Evolutionary conservation across 2,113 vertebrate species (phyloP).

Genomic region (Podarcis raffonei): DNA sequence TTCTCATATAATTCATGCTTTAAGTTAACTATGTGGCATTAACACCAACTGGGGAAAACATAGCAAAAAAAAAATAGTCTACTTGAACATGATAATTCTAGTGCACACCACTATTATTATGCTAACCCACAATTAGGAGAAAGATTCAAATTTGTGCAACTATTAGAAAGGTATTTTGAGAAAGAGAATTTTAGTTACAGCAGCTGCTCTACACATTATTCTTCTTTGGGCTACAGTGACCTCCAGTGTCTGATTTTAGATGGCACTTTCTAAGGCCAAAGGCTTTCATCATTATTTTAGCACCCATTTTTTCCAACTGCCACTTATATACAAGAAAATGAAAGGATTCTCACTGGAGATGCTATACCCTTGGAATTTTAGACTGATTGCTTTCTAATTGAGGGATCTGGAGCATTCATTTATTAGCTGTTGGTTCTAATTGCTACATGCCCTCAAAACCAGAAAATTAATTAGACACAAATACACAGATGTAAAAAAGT

Average conservation of each 20-base stretch:
- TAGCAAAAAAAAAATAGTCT: not conserved
- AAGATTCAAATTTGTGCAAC: not conserved
- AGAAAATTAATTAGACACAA: slow-evolving; percentile 4
- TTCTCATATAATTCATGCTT: not conserved
- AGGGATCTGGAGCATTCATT: not conserved
- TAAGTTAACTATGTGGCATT: not conserved
- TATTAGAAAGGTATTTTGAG: not conserved
- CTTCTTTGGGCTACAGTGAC: slow-evolving; percentile 70
- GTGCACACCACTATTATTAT: not conserved
- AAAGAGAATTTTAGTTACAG: not conserved
- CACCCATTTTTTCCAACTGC: accelerated
- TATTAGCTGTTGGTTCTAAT: accelerated
- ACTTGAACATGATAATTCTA: not conserved
- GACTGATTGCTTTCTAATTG: not conserved
- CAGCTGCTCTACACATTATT: accelerated
- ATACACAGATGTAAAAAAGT: not conserved
- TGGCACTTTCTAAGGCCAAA: accelerated
- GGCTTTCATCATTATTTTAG: accelerated
- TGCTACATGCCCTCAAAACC: not conserved
- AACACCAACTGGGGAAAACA: not conserved
- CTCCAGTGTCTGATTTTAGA: slow-evolving; percentile 57
- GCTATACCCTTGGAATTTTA: not conserved
- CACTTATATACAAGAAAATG: accelerated
- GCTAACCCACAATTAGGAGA: not conserved
- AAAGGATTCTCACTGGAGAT: not conserved